Percentiles rank a stretch among this genome's conserved stretches.
These are phyloP conservation scores for Spatulosminthurus flaviceps DNA, from an alignment of 2,888 invertebrate genomes.

Conservation along the genomic window DNA sequence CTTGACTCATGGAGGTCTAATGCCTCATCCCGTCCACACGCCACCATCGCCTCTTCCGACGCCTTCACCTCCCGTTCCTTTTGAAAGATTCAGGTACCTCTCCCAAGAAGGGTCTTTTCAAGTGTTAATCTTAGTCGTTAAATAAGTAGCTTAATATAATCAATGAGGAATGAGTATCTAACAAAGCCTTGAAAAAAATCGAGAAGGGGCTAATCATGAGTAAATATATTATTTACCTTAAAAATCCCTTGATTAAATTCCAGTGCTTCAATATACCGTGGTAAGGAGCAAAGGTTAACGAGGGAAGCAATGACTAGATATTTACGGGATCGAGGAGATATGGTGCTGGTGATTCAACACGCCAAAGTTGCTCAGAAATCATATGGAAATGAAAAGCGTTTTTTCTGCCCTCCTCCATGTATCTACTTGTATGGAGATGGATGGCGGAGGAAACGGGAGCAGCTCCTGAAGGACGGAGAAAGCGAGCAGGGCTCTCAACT, in stretches of 20 bases:
- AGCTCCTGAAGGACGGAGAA: constrained; percentile 89
- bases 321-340: constrained; percentile 90
- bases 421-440: constrained; percentile 98
- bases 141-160: too few relatives aligned
- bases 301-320: constrained; percentile 97
- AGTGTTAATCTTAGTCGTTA: too few relatives aligned
- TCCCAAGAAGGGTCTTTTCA: too few relatives aligned
- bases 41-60: constrained; percentile 77
- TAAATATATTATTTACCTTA: too few relatives aligned
- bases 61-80: constrained; percentile 67
- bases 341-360: constrained; percentile 96
- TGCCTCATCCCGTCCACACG: constrained; percentile 77
- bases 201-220: too few relatives aligned
- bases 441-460: constrained; percentile 94
- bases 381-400: constrained; percentile 98
- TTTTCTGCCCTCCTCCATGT: constrained; percentile 99
- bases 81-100: constrained; percentile 65
- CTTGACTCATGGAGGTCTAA: constrained; percentile 69
- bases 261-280: constrained; percentile 67
- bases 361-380: constrained; percentile 99
- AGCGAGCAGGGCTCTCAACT: constrained; percentile 90
- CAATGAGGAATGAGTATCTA: too few relatives aligned
- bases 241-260: too few relatives aligned
- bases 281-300: constrained; percentile 80
- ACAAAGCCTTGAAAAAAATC: too few relatives aligned